Percentiles rank a stretch among this genome's conserved stretches.
phyloP scores from a whole-genome alignment of 2,113 vertebrate species.

The Hippocampus abdominalis region DNA sequence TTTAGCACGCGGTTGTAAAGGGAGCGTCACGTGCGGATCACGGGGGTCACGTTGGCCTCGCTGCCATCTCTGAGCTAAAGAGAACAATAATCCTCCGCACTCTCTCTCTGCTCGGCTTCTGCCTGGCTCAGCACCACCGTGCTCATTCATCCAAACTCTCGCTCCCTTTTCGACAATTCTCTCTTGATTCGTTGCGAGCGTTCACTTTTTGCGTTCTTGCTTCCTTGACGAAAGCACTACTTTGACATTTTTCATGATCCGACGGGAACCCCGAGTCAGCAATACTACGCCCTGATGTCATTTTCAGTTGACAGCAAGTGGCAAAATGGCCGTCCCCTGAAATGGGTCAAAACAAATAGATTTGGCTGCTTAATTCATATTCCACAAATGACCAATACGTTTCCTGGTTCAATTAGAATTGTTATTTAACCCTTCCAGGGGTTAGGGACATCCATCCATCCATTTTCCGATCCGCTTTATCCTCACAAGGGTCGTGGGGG shows the following conservation, averaged over 20 bases:
- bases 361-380: no score
- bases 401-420: no score
- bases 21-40: conserved; percentile 57
- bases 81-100: conserved; percentile 64
- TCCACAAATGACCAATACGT: no score
- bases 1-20: conserved; percentile 41
- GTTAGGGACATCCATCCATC: no score
- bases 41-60: conserved; percentile 64
- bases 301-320: no score
- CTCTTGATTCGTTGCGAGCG: conserved; percentile 22
- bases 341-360: no score
- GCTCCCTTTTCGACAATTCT: conserved; percentile 46
- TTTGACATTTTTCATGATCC: background rate
- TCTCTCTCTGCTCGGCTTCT: conserved; percentile 55
- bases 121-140: conserved; percentile 62
- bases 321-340: no score
- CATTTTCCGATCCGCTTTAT: no score
- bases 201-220: conserved; percentile 21
- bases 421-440: no score
- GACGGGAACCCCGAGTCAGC: no score
- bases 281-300: no score
- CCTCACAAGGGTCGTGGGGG: no score
- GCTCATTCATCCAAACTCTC: conserved; percentile 59
- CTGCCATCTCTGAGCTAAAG: conserved; percentile 54
- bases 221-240: conserved; percentile 5